Base-by-base conservation (phyloP, 2,888 invertebrate species). In the Coelogynopora nodosa region DNA sequence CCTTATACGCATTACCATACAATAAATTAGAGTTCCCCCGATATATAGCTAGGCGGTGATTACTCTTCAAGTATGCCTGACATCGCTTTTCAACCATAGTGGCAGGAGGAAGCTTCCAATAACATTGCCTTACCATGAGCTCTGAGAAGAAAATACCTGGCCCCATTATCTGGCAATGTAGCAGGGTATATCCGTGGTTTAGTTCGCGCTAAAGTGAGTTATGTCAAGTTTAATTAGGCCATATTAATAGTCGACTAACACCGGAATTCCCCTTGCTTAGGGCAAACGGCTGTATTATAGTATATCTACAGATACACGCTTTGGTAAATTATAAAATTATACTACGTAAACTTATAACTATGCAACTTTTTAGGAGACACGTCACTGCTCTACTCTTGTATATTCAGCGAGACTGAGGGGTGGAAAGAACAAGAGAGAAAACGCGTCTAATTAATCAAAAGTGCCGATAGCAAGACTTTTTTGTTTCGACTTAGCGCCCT, bases 211-310 rank as follows among this genome's bases (percentile, higher is more conserved):
- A 74, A 74, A 74, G 27, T 74, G 74, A 74, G 27, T 74, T 74
- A 26, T 74, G 74, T 74, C 74, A 74, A 23, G 74, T 23, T 74
- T 74, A 74, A 74, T 74, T 74, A 74, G 74, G 23, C 74, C 23
- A 23, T 74, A 74, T 74, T 74, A 74, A 74, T 74, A 74, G 10
- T 26, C 74, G 74, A 74, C 74, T 74, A 74, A 74, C 74, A 23
- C 74, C 74, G 74, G 74, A 74, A 74, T 74, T 74, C 74, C 74
- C 23, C 74, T 74, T 74, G 74, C 74, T 74, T 74, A 74, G 74
- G 23, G 74, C 74, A 74, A 74, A 74, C 74, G 74, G 27, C 49
- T 74, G 74, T 74, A 74, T 5, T 49, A 49, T 5, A 49, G 49
- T 49, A 49, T 49, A 49, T 49, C 49, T 49, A 49, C 49, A 49